Base-by-base conservation (phyloP, 1,140 invertebrate genomes). In the Bombus sylvicola region DNA sequence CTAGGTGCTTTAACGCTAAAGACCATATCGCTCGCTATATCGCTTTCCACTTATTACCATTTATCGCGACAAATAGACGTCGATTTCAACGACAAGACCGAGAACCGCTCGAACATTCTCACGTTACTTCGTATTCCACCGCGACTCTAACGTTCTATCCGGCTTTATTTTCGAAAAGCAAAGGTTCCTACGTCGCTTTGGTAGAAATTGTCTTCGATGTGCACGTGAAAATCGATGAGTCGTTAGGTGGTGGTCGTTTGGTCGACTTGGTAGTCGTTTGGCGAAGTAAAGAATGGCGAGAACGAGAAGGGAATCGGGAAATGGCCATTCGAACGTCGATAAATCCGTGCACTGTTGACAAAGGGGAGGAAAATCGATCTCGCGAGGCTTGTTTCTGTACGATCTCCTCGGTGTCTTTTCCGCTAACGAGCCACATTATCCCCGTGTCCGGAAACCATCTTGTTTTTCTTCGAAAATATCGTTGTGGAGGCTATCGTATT, bases 171-270 rank as follows among this genome's bases (percentile, higher is more conserved):
- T 31, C 59, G 2, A 9, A n/a, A n/a, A 62, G 28, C 25, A 5
- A 62, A 47, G 73, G 83, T 89, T 88, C 87, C 87, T 89, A 69
- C 88, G 87, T 89, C 88, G 73, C 79, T 79, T 41, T 18, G 74
- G 53, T 5, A 34, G n/a, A 75, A 43, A 71, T 28, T 31, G 34
- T 81, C 47, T 53, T 68, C 53, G 31, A 28, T n/a, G 69, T 81
- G 83, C 76, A 88, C 77, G 76, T 57, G 78, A 66, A 79, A 66
- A 68, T 81, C 77, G 82, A 72, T 64, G 34, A 22, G 28, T 69
- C 77, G 76, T 77, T 78, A 62, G 2, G 22, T 25, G 18, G n/a
- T 2, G 13, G 28, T 34, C 64, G 22, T 71, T n/a, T 59, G 59
- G 66, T 37, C 43, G 47, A 53, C 18, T 85, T 66, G 13, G 53